phyloP scores from a whole-genome alignment of 2,113 vertebrate genomes.

The Sylvilagus bachmani region DNA sequence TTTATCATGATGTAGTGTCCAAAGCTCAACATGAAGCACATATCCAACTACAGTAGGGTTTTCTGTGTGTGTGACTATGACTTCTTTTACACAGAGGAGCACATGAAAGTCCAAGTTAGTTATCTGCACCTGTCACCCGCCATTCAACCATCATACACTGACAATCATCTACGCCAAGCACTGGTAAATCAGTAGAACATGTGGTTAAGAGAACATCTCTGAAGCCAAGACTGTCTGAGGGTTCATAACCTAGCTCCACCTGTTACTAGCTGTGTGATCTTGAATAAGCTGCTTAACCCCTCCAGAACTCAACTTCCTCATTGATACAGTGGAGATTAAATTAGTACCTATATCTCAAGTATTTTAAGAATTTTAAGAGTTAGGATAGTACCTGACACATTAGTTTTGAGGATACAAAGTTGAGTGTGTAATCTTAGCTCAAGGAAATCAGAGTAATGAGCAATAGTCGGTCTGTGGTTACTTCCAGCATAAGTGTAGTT shows the following conservation, averaged over 20 bases:
- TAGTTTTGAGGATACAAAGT: constrained; percentile 4
- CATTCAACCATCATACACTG: background rate
- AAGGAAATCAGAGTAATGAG: background rate
- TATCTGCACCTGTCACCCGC: background rate
- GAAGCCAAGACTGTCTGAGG: background rate
- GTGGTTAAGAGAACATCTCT: background rate
- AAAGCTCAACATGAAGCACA: constrained; percentile 25
- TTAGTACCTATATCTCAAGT: background rate
- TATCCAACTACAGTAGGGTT: background rate
- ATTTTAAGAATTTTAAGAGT: constrained; percentile 15
- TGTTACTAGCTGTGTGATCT: background rate
- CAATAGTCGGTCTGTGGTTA: background rate
- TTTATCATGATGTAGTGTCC: background rate
- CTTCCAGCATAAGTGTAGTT: background rate
- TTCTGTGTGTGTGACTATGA: background rate
- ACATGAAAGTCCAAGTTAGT: background rate
- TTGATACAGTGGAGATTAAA: background rate
- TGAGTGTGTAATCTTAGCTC: background rate
- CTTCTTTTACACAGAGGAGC: background rate
- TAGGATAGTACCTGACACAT: background rate
- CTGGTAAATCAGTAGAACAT: background rate
- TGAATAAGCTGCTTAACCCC: background rate
- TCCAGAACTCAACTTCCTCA: background rate
- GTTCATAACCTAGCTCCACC: background rate
- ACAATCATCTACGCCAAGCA: background rate